A percentile compares a stretch with the other conserved stretches of the same genome.
These are phyloP conservation scores for Heliconius erato DNA, from an alignment of 2,888 invertebrate species.

Conservation along the genomic window DNA sequence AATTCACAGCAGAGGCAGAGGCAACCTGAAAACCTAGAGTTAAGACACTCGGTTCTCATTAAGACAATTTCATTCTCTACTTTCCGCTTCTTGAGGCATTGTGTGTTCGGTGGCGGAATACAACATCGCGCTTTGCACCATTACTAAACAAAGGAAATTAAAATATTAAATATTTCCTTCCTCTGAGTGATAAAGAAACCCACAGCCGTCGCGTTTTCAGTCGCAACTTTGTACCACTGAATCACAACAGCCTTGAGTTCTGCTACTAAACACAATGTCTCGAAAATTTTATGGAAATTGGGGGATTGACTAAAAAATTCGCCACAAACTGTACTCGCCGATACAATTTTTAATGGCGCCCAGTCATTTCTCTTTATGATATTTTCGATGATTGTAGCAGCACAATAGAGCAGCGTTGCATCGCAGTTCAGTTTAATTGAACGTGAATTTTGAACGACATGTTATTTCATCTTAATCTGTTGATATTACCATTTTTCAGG, in stretches of 20 bases:
- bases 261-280: too few species aligned
- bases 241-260: background rate
- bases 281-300: too few species aligned
- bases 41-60: too few species aligned
- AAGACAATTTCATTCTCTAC: too few species aligned
- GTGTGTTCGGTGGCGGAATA: too few species aligned
- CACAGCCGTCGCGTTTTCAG: background rate
- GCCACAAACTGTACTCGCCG: constrained; percentile 68
- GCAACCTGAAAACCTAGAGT: too few species aligned
- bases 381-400: constrained; percentile 68
- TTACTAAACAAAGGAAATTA: background rate
- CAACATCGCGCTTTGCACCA: background rate
- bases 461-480: constrained; percentile 35
- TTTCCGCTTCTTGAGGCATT: too few species aligned
- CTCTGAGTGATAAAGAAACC: background rate
- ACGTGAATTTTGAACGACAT: constrained; percentile 66
- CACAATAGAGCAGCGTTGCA: constrained; percentile 56
- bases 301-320: constrained; percentile 39
- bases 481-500: background rate
- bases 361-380: constrained; percentile 67
- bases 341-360: constrained; percentile 81
- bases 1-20: too few species aligned
- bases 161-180: too few species aligned
- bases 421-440: constrained; percentile 59
- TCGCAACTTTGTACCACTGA: background rate